phyloP scores from a whole-genome alignment of 2,113 vertebrate species.

The Misgurnus anguillicaudatus region DNA sequence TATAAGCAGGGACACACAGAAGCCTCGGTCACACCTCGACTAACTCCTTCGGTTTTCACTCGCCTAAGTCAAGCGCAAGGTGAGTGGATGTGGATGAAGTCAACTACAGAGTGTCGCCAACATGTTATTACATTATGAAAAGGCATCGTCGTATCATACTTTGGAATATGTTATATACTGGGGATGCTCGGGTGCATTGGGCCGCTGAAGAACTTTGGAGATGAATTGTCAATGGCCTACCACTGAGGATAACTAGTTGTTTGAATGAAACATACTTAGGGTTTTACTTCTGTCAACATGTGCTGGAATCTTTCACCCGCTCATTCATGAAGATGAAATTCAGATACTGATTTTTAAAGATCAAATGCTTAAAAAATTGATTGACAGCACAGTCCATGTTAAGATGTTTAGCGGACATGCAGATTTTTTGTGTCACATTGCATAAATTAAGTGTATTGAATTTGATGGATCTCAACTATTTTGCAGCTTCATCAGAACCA shows the following conservation, averaged over 20 bases:
- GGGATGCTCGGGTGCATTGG: not conserved
- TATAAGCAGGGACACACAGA: constrained; percentile 65
- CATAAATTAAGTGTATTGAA: not conserved
- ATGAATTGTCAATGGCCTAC: not conserved
- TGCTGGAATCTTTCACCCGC: too few relatives aligned
- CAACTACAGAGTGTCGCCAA: not conserved
- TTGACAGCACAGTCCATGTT: not conserved
- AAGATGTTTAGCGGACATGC: too few relatives aligned
- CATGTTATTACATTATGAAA: not conserved
- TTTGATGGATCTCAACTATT: constrained; percentile 5
- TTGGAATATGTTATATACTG: not conserved
- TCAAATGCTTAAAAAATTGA: too few relatives aligned
- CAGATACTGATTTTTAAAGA: not conserved
- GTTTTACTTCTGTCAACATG: not conserved
- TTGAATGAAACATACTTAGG: not conserved
- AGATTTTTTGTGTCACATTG: not conserved
- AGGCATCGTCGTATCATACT: not conserved
- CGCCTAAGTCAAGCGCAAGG: constrained; percentile 76
- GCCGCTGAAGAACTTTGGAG: not conserved
- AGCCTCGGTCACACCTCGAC: constrained; percentile 61
- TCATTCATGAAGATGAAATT: not conserved
- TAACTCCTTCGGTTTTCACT: constrained; percentile 74
- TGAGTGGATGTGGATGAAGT: constrained; percentile 62
- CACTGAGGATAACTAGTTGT: constrained; percentile 10
- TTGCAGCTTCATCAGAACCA: constrained; percentile 53